Percentiles rank a stretch among this genome's conserved stretches.
phyloP scores from a whole-genome alignment of 2,888 invertebrate species.

The Orthosia incerta region DNA sequence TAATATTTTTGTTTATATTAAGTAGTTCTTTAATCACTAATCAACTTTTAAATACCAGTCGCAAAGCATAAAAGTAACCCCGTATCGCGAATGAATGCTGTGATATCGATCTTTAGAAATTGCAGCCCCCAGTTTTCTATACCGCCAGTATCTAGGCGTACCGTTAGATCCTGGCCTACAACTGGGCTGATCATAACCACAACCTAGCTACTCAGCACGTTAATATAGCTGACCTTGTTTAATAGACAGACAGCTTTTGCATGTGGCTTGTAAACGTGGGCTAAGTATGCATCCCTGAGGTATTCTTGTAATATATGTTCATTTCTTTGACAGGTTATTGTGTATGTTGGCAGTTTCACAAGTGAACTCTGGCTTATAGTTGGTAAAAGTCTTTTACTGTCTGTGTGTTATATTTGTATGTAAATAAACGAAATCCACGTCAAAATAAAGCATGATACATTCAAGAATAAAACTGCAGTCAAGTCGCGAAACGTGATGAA shows the following conservation, averaged over 20 bases:
- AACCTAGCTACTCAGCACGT: constrained; percentile 52
- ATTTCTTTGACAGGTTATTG: constrained; percentile 21
- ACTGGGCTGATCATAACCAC: constrained; percentile 71
- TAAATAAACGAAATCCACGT: not conserved
- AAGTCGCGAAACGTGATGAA: constrained; percentile 28
- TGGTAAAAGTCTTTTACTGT: not conserved
- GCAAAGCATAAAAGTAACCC: constrained; percentile 60
- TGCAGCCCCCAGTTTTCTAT: constrained; percentile 71
- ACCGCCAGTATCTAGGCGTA: constrained; percentile 67
- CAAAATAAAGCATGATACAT: constrained; percentile 30
- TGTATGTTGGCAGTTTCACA: constrained; percentile 5
- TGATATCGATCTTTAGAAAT: constrained; percentile 76
- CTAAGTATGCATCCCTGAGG: constrained; percentile 24
- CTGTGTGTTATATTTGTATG: not conserved
- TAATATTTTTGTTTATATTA: not conserved
- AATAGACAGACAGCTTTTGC: constrained; percentile 37
- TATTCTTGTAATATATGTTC: constrained; percentile 12
- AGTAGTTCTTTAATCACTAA: not conserved
- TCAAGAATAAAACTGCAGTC: constrained; percentile 17
- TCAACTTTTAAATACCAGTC: constrained; percentile 21
- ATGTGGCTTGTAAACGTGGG: constrained; percentile 19
- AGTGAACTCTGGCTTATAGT: constrained; percentile 2
- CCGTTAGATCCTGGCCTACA: constrained; percentile 79
- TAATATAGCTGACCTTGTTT: constrained; percentile 71
- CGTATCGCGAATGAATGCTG: constrained; percentile 64